Evolutionary conservation across 2,888 invertebrate genomes (phyloP).

Genomic region (Acheta domesticus): DNA sequence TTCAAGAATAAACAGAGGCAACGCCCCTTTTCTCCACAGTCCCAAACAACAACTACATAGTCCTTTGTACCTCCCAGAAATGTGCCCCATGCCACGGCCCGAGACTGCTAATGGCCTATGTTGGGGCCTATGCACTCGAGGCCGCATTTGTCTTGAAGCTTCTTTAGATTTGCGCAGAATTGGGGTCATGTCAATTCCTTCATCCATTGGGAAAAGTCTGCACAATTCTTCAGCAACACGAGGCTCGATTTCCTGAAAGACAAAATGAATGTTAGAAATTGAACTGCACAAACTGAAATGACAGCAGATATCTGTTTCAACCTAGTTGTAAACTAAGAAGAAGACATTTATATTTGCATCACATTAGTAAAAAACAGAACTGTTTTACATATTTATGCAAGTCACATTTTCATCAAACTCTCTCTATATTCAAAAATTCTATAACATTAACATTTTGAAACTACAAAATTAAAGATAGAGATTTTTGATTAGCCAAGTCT

Average conservation of each 20-base stretch:
- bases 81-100: conserved; percentile 27
- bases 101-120: conserved; percentile 24
- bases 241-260: conserved; percentile 86
- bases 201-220: conserved; percentile 89
- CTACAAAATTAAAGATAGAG: no score
- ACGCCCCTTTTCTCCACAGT: conserved; percentile 25
- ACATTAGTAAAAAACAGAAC: no score
- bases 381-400: no score
- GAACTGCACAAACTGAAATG: no score
- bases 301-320: no score
- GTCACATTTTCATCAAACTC: no score
- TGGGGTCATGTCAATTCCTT: conserved; percentile 81
- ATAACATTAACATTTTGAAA: no score
- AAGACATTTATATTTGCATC: no score
- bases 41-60: conserved; percentile 34
- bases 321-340: no score
- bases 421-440: no score
- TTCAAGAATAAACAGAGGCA: conserved; percentile 25
- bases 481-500: no score
- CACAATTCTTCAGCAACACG: conserved; percentile 92
- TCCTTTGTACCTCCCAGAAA: conserved; percentile 35
- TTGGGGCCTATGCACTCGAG: conserved; percentile 28
- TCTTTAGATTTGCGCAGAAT: conserved; percentile 83
- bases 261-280: no score
- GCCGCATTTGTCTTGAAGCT: conserved; percentile 52